Conservation (phyloP, 2,113 vertebrate genomes). For the Megaleporinus macrocephalus region DNA sequence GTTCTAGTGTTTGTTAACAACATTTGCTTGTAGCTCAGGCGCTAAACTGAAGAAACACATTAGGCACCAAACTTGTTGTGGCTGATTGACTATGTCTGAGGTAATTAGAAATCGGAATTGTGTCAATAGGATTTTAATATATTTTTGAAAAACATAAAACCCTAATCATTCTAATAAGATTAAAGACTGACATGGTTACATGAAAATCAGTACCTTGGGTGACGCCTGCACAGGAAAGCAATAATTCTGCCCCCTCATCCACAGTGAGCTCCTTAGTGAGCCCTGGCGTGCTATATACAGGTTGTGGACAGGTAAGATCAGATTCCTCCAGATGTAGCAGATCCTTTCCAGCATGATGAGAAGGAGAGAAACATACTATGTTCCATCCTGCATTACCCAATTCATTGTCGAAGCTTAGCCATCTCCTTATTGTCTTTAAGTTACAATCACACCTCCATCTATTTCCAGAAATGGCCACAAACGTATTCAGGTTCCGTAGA, state of each 20-base stretch:
- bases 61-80: too few relatives aligned
- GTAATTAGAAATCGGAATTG: too few relatives aligned
- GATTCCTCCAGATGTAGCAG: constrained; percentile 71
- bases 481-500: constrained; percentile 70
- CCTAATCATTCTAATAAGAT: constrained; percentile 20
- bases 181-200: constrained; percentile 12
- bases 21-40: too few relatives aligned
- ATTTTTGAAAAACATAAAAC: too few relatives aligned
- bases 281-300: constrained; percentile 40
- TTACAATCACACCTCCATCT: constrained; percentile 79
- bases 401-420: constrained; percentile 68
- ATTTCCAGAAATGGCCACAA: constrained; percentile 72
- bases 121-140: too few relatives aligned
- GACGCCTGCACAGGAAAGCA: constrained; percentile 68
- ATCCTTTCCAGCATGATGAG: constrained; percentile 62
- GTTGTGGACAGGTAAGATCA: constrained; percentile 66
- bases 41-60: too few relatives aligned
- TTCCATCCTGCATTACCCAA: constrained; percentile 65
- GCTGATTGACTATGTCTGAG: too few relatives aligned
- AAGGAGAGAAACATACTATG: constrained; percentile 70
- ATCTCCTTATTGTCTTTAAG: constrained; percentile 66
- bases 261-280: constrained; percentile 67
- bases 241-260: constrained; percentile 61
- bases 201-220: constrained; percentile 66
- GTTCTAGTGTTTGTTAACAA: too few relatives aligned